Percentiles rank a stretch among this genome's conserved stretches.
Evolutionary conservation across 2,113 vertebrate species (phyloP).

Genomic region (Tympanuchus pallidicinctus): DNA sequence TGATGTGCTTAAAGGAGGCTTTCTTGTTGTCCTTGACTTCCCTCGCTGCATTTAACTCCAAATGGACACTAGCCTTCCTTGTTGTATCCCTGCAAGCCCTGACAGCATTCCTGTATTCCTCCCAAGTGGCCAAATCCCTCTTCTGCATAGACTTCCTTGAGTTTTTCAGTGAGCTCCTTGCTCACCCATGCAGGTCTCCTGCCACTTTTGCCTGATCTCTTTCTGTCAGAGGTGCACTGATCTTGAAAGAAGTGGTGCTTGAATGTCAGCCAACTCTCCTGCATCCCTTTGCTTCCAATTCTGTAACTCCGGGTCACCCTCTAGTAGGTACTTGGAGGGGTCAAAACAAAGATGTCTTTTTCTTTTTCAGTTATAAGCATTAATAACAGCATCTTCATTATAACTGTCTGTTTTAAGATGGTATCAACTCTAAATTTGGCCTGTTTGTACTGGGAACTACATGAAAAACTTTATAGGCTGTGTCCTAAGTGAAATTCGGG

Average conservation of each 20-base stretch:
- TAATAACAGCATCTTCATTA: neutral
- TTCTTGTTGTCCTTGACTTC: neutral
- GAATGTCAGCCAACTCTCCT: too few relatives aligned
- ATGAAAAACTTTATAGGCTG: neutral
- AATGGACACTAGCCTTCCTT: neutral
- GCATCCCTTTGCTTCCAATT: too few relatives aligned
- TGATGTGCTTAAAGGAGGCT: neutral
- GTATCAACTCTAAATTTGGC: neutral
- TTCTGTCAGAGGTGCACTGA: neutral
- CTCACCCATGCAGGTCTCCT: neutral
- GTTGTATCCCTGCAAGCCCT: neutral
- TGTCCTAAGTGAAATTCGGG: neutral
- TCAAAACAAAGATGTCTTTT: neutral
- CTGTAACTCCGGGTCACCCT: too few relatives aligned
- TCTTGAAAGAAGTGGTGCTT: neutral
- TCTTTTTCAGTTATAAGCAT: neutral
- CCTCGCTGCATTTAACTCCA: neutral
- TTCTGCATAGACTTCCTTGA: neutral
- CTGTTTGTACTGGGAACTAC: neutral
- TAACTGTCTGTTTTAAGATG: neutral
- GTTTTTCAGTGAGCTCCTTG: neutral
- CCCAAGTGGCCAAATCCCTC: neutral
- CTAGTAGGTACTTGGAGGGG: too few relatives aligned
- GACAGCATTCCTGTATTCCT: neutral
- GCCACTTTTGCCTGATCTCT: too few relatives aligned